Evolutionary conservation across 2,797 vertebrate genomes (phyloP).

Genomic region (Halcyon smyrnensis): DNA sequence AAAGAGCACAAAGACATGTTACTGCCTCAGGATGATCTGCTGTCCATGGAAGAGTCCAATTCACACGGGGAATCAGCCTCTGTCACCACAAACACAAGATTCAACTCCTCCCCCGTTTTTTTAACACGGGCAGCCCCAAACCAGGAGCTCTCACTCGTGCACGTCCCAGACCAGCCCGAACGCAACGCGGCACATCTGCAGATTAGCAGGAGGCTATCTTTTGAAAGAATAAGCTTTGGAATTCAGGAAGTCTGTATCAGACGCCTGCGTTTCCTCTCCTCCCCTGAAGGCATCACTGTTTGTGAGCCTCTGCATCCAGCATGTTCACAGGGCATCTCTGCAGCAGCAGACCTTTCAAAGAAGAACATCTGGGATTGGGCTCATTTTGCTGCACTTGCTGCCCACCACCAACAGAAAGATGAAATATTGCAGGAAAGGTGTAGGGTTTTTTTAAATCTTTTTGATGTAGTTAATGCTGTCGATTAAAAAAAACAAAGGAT

Average conservation of each 20-base stretch:
- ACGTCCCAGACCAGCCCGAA: background rate
- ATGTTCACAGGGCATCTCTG: background rate
- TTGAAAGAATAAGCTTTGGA: constrained; percentile 1
- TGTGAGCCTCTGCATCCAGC: background rate
- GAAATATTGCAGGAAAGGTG: background rate
- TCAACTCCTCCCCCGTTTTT: background rate
- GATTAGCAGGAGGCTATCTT: background rate
- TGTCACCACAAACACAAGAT: fast-evolving
- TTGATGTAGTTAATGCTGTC: background rate
- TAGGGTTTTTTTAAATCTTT: background rate
- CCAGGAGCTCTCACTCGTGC: background rate
- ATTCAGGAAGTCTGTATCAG: constrained; percentile 48
- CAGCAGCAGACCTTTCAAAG: background rate
- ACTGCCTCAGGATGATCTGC: background rate
- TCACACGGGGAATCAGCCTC: background rate
- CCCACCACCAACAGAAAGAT: background rate
- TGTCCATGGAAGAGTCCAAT: background rate
- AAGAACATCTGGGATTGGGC: background rate
- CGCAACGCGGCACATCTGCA: background rate
- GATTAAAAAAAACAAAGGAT: background rate
- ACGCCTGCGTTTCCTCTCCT: background rate
- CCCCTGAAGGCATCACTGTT: background rate
- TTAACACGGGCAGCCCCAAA: background rate
- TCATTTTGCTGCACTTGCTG: background rate
- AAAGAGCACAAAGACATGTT: background rate